These are phyloP conservation scores for Ciconia nigra DNA, from an alignment of 2,797 vertebrate species.

Conservation along the genomic window DNA sequence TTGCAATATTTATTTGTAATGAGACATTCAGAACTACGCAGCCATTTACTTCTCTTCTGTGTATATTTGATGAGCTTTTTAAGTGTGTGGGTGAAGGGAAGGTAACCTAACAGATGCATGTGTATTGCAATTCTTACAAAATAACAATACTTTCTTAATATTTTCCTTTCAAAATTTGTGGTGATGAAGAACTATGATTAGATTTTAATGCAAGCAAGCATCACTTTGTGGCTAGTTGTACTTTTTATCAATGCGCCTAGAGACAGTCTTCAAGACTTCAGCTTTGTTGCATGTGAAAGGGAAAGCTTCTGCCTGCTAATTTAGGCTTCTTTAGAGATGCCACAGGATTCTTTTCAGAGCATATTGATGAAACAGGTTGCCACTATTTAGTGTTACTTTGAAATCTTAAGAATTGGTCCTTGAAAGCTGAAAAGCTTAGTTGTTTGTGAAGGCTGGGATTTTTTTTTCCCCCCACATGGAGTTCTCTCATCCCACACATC, in stretches of 20 bases:
- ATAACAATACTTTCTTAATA: not conserved
- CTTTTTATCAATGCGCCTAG: not conserved
- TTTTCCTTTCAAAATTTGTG: not conserved
- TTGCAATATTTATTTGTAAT: not conserved
- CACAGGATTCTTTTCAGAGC: not conserved
- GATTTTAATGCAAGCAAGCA: not conserved
- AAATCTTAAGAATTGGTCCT: not conserved
- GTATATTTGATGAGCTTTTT: not conserved
- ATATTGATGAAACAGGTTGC: not conserved
- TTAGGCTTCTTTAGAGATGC: not conserved
- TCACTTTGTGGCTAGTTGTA: not conserved
- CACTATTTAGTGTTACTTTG: not conserved
- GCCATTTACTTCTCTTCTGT: not conserved
- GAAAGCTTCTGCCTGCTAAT: not conserved
- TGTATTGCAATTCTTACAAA: not conserved
- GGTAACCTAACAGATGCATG: fast-evolving
- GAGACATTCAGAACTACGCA: not conserved
- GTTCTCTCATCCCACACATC: not conserved
- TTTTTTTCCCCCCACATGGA: too few relatives aligned
- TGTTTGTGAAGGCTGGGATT: not conserved
- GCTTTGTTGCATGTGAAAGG: not conserved
- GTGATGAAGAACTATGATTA: not conserved
- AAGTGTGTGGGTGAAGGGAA: not conserved
- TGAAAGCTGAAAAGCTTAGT: not conserved
- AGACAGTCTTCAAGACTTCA: not conserved